Percentiles rank a stretch among this genome's conserved stretches.
These are phyloP conservation scores for Narcine bancroftii DNA, from an alignment of 2,113 vertebrate genomes.

Conservation along the genomic window DNA sequence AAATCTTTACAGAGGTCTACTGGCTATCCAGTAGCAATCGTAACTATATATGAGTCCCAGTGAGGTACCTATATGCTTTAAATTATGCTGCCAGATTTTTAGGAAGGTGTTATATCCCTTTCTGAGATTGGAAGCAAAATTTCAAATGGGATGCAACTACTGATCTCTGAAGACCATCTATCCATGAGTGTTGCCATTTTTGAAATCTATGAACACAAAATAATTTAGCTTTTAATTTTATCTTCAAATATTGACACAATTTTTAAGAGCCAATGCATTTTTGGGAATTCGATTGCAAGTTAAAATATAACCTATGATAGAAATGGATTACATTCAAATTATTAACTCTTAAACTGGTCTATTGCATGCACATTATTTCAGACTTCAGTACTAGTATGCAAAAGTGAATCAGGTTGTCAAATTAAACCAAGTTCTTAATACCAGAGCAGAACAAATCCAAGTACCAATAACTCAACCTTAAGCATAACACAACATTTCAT, in stretches of 20 bases:
- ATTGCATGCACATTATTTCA: not conserved
- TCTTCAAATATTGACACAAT: not conserved
- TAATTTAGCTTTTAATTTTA: not conserved
- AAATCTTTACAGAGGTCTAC: no score
- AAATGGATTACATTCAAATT: no score
- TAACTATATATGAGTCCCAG: no score
- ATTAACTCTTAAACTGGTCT: not conserved
- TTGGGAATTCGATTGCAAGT: not conserved
- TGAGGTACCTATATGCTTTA: no score
- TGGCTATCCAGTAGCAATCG: no score
- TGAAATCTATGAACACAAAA: not conserved
- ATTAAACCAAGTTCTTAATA: not conserved
- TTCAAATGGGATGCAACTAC: no score
- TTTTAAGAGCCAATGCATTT: not conserved
- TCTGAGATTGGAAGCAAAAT: no score
- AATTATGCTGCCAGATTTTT: no score
- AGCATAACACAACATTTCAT: not conserved
- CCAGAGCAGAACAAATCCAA: not conserved
- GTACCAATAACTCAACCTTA: not conserved
- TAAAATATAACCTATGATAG: not conserved
- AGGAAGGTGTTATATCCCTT: no score
- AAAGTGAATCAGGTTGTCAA: not conserved
- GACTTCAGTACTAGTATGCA: not conserved
- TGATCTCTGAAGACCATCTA: no score
- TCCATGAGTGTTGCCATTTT: no score